phyloP scores from a whole-genome alignment of 2,797 vertebrate species.

The Chiroxiphia lanceolata region DNA sequence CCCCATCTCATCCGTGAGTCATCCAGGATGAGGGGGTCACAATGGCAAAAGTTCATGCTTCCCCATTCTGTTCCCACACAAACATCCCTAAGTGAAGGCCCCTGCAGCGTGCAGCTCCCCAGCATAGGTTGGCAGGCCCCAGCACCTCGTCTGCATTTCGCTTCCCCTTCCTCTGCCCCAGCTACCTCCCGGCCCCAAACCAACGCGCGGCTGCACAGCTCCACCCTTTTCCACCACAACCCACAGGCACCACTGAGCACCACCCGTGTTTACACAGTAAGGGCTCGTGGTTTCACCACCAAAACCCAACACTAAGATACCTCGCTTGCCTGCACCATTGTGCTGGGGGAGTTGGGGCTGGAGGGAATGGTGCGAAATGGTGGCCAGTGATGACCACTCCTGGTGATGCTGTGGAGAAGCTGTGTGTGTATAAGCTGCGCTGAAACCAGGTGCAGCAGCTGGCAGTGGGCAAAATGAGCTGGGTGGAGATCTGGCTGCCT shows the following conservation, averaged over 20 bases:
- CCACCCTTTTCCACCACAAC: neutral
- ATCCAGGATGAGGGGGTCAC: conserved; percentile 55
- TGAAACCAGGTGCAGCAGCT: rapidly evolving
- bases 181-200: neutral
- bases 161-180: neutral
- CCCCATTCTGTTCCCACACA: neutral
- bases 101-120: rapidly evolving
- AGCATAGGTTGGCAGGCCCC: rapidly evolving
- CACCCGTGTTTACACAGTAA: neutral
- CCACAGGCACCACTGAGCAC: neutral
- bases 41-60: neutral
- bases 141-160: rapidly evolving
- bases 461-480: rapidly evolving
- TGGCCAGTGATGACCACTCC: rapidly evolving
- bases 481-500: neutral
- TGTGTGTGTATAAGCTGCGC: rapidly evolving
- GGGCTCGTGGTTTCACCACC: neutral
- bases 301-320: neutral
- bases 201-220: rapidly evolving
- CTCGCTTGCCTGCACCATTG: rapidly evolving
- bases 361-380: neutral
- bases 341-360: rapidly evolving
- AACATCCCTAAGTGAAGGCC: neutral
- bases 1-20: conserved; percentile 26
- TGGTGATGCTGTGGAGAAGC: neutral